phyloP scores from a whole-genome alignment of 2,797 vertebrate species.

The Gymnoscopelus braueri region DNA sequence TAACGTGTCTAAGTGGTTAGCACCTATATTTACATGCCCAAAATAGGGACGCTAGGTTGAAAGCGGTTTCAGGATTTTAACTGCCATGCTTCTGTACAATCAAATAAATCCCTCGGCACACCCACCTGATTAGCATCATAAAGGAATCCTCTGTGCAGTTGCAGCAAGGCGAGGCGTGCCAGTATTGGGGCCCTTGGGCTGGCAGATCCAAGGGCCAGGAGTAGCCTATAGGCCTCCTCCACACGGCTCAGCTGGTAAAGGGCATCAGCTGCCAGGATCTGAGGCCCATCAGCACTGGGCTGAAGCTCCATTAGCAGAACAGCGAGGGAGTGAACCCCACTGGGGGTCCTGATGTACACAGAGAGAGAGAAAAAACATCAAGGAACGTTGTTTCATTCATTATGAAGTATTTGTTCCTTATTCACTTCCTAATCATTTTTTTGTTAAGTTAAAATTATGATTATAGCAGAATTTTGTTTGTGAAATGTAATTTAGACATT shows the following conservation, averaged over 20 bases:
- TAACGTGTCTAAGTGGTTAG: no score
- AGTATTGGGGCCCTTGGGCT: constrained; percentile 83
- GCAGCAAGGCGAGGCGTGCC: constrained; percentile 88
- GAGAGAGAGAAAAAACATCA: not conserved
- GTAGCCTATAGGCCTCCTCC: constrained; percentile 88
- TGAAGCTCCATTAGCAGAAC: constrained; percentile 88
- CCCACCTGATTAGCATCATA: constrained; percentile 91
- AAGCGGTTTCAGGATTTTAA: no score
- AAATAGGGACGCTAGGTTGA: no score
- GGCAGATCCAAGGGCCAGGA: constrained; percentile 81
- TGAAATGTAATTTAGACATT: not conserved
- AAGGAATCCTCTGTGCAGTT: constrained; percentile 88
- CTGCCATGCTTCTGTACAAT: no score
- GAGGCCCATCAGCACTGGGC: constrained; percentile 74
- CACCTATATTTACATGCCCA: no score
- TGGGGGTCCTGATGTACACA: constrained; percentile 77
- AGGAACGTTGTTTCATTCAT: not conserved
- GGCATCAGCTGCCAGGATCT: constrained; percentile 89
- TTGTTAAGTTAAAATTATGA: no score
- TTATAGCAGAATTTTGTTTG: no score
- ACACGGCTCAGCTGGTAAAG: constrained; percentile 87
- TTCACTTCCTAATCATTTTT: no score
- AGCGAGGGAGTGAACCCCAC: constrained; percentile 88
- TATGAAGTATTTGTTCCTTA: no score
- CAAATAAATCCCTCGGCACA: not conserved